These are phyloP conservation scores for Oreochromis grahami DNA, from an alignment of 2,797 vertebrate species.

Conservation along the genomic window DNA sequence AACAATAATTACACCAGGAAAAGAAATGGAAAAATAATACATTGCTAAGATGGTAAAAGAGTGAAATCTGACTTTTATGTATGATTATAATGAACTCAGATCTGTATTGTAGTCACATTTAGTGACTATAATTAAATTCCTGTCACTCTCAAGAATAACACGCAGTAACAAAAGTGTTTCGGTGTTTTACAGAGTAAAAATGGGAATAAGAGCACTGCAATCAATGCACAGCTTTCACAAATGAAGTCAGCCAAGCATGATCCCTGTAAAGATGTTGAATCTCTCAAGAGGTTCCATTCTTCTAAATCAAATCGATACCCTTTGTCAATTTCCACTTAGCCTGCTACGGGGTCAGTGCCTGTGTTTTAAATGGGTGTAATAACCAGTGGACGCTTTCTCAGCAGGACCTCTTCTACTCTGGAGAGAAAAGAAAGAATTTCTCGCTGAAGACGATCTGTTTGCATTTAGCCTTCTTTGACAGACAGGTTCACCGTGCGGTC, in stretches of 20 bases:
- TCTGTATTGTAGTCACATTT: background rate
- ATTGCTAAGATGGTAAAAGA: background rate
- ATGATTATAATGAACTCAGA: background rate
- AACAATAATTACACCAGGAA: background rate
- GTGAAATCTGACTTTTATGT: background rate
- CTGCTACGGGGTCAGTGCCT: constrained; percentile 7
- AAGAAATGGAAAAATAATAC: background rate
- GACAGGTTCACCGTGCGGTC: background rate
- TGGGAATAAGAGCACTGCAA: background rate
- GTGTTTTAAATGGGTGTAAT: constrained; percentile 30
- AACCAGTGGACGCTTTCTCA: background rate
- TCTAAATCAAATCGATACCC: constrained; percentile 30
- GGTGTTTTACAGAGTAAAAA: background rate
- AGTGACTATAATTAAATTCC: background rate
- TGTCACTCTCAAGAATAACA: background rate
- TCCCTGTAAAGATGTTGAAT: constrained; percentile 20
- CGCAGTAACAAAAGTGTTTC: background rate
- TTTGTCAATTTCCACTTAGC: constrained; percentile 45
- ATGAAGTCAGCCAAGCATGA: constrained; percentile 21
- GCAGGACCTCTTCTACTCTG: background rate
- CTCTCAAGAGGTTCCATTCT: constrained; percentile 23
- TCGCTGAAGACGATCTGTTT: background rate
- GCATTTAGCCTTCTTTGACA: background rate
- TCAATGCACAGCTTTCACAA: constrained; percentile 18
- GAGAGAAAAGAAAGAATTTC: background rate